phyloP scores from a whole-genome alignment of 2,797 vertebrate species.

The Danio aesculapii region DNA sequence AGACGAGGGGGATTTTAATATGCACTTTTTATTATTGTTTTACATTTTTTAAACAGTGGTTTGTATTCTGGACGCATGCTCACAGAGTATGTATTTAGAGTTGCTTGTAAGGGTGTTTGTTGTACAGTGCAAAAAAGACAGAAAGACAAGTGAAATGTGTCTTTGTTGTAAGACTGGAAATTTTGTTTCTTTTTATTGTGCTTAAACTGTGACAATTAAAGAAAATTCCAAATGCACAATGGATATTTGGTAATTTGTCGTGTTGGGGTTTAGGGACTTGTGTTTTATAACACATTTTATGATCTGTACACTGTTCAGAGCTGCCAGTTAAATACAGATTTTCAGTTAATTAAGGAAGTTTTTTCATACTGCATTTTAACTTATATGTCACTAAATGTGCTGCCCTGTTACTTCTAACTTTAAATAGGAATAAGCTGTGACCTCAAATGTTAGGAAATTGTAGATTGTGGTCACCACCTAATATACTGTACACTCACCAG shows the following conservation, averaged over 20 bases:
- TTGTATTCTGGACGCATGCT: slow-evolving; percentile 75
- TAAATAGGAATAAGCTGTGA: too few species aligned
- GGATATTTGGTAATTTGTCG: background rate
- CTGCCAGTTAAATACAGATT: too few species aligned
- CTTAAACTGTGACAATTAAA: slow-evolving; percentile 85
- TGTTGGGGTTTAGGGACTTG: too few species aligned
- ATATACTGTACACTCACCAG: too few species aligned
- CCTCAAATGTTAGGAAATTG: too few species aligned
- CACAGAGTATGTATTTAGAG: slow-evolving; percentile 56
- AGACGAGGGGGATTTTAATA: slow-evolving; percentile 74
- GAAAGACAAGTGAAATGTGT: slow-evolving; percentile 18
- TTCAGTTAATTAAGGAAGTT: too few species aligned
- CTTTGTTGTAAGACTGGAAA: slow-evolving; percentile 73
- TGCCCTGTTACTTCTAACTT: too few species aligned
- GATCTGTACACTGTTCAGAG: too few species aligned
- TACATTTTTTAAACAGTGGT: slow-evolving; percentile 66
- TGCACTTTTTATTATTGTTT: slow-evolving; percentile 78
- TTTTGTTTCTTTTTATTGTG: slow-evolving; percentile 81
- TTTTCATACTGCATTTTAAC: too few species aligned
- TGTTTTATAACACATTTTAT: background rate
- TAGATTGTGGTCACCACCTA: too few species aligned
- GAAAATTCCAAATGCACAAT: slow-evolving; percentile 59
- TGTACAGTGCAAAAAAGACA: slow-evolving; percentile 55
- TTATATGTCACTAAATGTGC: too few species aligned
- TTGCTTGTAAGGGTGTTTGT: slow-evolving; percentile 65